Percentiles rank a stretch among this genome's conserved stretches.
phyloP scores from a whole-genome alignment of 2,797 vertebrate species.

The Serranus cabrilla region DNA sequence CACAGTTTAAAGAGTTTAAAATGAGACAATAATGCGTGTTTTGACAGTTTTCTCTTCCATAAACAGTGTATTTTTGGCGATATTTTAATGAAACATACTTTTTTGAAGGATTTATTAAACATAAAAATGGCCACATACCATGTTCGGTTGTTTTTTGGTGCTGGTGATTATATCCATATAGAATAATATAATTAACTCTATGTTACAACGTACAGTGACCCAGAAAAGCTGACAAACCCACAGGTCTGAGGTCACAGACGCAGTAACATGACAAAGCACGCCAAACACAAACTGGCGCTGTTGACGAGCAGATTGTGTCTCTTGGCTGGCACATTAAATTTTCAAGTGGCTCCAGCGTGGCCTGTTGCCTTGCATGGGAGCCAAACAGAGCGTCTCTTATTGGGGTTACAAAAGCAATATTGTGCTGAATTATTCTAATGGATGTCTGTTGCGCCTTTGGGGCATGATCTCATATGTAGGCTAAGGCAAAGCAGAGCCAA shows the following conservation, averaged over 20 bases:
- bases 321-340: slow-evolving; percentile 46
- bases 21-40: too few species aligned
- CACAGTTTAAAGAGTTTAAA: too few species aligned
- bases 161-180: not conserved
- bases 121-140: not conserved
- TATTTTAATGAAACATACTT: too few species aligned
- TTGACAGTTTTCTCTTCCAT: too few species aligned
- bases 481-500: slow-evolving; percentile 35
- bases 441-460: slow-evolving; percentile 61
- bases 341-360: slow-evolving; percentile 34
- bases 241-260: not conserved
- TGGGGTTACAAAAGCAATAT: slow-evolving; percentile 63
- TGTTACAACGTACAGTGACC: not conserved
- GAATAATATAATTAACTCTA: not conserved
- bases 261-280: not conserved
- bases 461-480: slow-evolving; percentile 65
- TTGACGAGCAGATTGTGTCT: slow-evolving; percentile 25
- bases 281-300: slow-evolving; percentile 2
- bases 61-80: too few species aligned
- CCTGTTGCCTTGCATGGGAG: slow-evolving; percentile 7
- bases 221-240: not conserved
- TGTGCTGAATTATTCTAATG: slow-evolving; percentile 70
- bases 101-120: too few species aligned
- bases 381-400: slow-evolving; percentile 72
- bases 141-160: not conserved